phyloP scores from a whole-genome alignment of 2,797 vertebrate species.

The Pempheris klunzingeri region DNA sequence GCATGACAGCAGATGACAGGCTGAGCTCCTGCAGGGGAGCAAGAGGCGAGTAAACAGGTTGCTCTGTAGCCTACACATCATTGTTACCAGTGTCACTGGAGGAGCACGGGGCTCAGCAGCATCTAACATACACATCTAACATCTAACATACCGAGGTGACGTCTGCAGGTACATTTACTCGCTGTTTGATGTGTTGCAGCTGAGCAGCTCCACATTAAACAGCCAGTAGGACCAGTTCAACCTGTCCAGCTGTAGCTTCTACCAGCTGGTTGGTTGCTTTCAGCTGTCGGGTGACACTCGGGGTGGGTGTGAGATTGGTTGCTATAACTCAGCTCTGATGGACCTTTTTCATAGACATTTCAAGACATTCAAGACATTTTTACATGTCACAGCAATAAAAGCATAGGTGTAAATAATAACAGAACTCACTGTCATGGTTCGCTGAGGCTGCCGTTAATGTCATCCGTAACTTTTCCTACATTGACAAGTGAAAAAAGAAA shows the following conservation, averaged over 20 bases:
- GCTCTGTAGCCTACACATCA: background rate
- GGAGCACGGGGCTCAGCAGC: too few species aligned
- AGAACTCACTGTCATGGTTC: background rate
- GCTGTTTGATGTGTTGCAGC: background rate
- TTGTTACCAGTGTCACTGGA: background rate
- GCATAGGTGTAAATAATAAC: background rate
- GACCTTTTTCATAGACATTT: background rate
- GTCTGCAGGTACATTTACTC: background rate
- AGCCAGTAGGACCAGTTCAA: background rate
- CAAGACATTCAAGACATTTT: too few species aligned
- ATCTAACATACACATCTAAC: too few species aligned
- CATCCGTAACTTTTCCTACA: background rate
- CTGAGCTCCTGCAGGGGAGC: background rate
- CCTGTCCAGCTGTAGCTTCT: background rate
- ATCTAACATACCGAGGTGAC: too few species aligned
- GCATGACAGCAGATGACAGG: background rate
- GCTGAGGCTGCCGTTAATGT: background rate
- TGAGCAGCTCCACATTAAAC: too few species aligned
- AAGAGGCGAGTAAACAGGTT: background rate
- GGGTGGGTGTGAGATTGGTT: background rate
- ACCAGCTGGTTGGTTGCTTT: background rate
- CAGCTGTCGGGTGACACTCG: background rate
- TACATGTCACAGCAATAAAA: too few species aligned
- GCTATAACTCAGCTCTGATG: background rate
- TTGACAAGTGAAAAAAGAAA: background rate